These are phyloP conservation scores for Microcebus ravelobensis DNA, from an alignment of 2,113 vertebrate species.

Conservation along the genomic window DNA sequence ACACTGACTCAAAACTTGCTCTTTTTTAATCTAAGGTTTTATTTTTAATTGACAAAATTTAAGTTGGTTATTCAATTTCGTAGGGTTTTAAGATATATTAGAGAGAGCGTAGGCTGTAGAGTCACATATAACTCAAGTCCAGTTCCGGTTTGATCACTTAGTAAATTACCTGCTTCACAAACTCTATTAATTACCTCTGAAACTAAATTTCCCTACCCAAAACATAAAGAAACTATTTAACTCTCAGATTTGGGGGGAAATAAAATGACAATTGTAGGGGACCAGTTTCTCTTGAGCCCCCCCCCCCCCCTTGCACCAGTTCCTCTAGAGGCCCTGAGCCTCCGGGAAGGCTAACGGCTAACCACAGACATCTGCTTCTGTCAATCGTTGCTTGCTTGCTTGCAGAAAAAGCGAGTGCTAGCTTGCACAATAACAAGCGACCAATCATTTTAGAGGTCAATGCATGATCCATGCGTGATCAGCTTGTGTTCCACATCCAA, in stretches of 20 bases:
- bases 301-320: too few species aligned
- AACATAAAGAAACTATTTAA: background rate
- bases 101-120: background rate
- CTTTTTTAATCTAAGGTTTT: background rate
- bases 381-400: too few species aligned
- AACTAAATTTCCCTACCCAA: background rate
- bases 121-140: background rate
- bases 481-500: too few species aligned
- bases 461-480: too few species aligned
- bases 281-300: too few species aligned
- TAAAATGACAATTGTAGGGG: background rate
- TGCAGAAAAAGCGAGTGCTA: too few species aligned
- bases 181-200: background rate
- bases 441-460: too few species aligned
- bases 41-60: background rate
- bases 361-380: too few species aligned
- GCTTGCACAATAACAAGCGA: too few species aligned
- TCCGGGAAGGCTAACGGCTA: too few species aligned
- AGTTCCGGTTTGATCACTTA: background rate
- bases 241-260: background rate
- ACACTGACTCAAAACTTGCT: background rate
- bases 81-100: background rate
- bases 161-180: background rate
- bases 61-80: background rate
- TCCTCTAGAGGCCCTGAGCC: too few species aligned